Conservation (phyloP, 1,140 invertebrate species). For the Caenorhabditis remanei region DNA sequence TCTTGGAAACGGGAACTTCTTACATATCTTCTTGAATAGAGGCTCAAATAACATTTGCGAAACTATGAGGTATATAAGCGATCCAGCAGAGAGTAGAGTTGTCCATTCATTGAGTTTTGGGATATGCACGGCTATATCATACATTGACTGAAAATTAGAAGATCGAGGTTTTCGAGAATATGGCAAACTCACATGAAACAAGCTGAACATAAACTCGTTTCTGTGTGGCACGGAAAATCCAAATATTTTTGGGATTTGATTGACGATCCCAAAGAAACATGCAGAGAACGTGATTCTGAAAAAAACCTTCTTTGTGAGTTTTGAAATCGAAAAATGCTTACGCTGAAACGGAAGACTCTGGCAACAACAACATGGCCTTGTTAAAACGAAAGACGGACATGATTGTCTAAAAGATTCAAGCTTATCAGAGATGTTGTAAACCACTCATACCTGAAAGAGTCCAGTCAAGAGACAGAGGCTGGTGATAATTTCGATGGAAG, state of each 20-base stretch:
- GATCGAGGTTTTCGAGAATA: not conserved
- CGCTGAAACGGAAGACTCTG: conserved; percentile 61
- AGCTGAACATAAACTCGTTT: not conserved
- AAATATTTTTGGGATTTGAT: conserved; percentile 40
- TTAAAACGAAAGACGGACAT: conserved; percentile 62
- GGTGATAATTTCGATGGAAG: not conserved
- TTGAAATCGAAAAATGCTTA: not conserved
- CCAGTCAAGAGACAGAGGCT: conserved; percentile 52
- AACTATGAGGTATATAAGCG: conserved; percentile 69
- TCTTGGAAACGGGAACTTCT: conserved; percentile 45
- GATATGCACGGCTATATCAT: conserved; percentile 64
- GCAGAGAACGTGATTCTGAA: conserved; percentile 58
- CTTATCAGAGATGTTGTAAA: not conserved
- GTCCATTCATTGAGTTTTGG: conserved; percentile 68
- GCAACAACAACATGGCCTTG: conserved; percentile 63
- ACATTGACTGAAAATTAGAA: conserved; percentile 68
- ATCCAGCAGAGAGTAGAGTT: conserved; percentile 62
- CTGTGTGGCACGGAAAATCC: conserved; percentile 43
- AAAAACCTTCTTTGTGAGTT: not conserved
- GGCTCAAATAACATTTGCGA: conserved; percentile 71
- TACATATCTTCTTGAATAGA: not conserved
- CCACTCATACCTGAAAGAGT: conserved; percentile 28
- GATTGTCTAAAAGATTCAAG: conserved; percentile 50
- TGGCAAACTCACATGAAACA: conserved; percentile 44
- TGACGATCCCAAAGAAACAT: conserved; percentile 41